These are phyloP conservation scores for Epistrophe grossulariae DNA, from an alignment of 2,888 invertebrate genomes.

Conservation along the genomic window DNA sequence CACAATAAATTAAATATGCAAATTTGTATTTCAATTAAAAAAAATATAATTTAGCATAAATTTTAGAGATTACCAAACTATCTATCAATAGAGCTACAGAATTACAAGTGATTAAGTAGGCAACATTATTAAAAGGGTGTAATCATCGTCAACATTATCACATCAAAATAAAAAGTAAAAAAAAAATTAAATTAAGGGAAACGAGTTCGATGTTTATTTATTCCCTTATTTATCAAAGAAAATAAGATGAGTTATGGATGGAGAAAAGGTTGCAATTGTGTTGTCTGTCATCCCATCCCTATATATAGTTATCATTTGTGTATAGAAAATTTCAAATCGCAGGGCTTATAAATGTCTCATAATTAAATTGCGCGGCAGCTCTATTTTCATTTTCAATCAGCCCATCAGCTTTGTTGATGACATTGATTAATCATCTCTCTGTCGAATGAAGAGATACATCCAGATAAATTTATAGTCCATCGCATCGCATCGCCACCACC, in stretches of 20 bases:
- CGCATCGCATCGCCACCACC: not conserved
- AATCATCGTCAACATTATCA: conserved; percentile 48
- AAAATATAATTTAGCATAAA: conserved; percentile 64
- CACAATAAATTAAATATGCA: conserved; percentile 5
- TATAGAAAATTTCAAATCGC: conserved; percentile 42
- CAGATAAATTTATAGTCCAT: conserved; percentile 63
- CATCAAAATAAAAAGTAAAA: conserved; percentile 31
- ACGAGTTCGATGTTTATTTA: conserved; percentile 35
- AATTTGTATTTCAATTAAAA: conserved; percentile 6
- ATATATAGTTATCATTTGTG: conserved; percentile 34
- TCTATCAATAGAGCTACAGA: conserved; percentile 56
- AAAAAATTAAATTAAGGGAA: conserved; percentile 4
- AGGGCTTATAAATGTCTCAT: conserved; percentile 69
- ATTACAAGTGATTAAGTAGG: conserved; percentile 69
- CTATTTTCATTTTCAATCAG: conserved; percentile 74
- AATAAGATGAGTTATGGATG: conserved; percentile 1
- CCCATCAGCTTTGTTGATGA: conserved; percentile 66
- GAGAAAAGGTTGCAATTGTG: conserved; percentile 45
- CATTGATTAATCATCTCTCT: conserved; percentile 74
- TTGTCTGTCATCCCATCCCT: conserved; percentile 32
- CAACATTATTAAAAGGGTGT: conserved; percentile 58
- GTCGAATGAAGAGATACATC: conserved; percentile 56
- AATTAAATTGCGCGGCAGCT: conserved; percentile 69
- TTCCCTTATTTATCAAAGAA: conserved; percentile 27
- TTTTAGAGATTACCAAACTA: conserved; percentile 62